Evolutionary conservation across 2,797 vertebrate species (phyloP), one percentile per base, ranked within the genome.

Genomic region (Coccyzus lansbergi): DNA sequence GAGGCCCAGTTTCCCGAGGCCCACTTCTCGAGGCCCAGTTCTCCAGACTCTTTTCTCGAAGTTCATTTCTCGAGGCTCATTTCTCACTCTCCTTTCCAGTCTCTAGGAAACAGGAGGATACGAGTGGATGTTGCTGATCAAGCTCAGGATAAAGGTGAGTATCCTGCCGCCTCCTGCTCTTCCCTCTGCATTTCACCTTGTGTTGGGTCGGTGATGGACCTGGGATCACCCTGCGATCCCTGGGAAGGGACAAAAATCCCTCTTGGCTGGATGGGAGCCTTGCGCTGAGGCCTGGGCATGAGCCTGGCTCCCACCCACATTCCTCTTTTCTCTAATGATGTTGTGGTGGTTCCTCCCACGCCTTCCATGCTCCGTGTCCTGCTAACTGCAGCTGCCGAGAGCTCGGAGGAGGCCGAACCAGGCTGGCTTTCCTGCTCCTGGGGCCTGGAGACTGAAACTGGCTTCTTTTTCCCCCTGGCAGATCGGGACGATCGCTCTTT

Each of bases 61-160:
- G n/a, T n/a, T n/a, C n/a, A n/a, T n/a, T n/a, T n/a, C n/a, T n/a
- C n/a, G n/a, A 36, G 53, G 67, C 88, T 79, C 62, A 87, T 56
- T 75, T 64, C 90, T 79, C 8, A 51, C 69, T 74, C 88, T 3
- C 75, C 42, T 94, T 95, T 83, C 62, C 96, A 99, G 99, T 99
- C 98, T 96, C 96, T 99, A 92, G 99, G 99, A 68, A 99, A 99
- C 97, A 98, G 99, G 94, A 98, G 99, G 91, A 99, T 99, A 97
- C 98, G 99, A 93, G 99, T 99, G 94, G 99, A 99, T 86, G 98
- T 99, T 90, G 99, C 99, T 56, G 99, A 98, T 96, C 99, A 99
- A 97, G 99, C 99, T 89, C 99, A 99, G 96, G 99, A 99, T 97
- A 99, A 99, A 99, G 99, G 99, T 99, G 83, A 95, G 95, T 5